These are phyloP conservation scores for Ormia ochracea DNA, from an alignment of 2,888 invertebrate species.

Conservation along the genomic window DNA sequence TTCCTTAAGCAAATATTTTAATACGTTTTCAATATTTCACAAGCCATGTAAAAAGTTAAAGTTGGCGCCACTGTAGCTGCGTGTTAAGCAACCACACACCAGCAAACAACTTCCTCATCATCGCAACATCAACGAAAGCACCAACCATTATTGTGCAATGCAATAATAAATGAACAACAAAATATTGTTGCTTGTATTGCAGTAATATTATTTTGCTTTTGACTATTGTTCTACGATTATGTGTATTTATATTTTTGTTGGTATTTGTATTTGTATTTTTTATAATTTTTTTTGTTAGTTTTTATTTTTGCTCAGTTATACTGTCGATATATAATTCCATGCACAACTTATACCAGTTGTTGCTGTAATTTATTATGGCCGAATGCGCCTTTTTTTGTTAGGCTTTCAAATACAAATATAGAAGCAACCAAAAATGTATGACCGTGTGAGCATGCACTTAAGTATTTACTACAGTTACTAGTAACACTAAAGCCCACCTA, in stretches of 20 bases:
- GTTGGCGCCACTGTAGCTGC: background rate
- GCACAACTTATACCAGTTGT: background rate
- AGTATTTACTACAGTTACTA: background rate
- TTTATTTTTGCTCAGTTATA: background rate
- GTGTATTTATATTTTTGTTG: slow-evolving; percentile 28
- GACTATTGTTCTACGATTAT: slow-evolving; percentile 3
- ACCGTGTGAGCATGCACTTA: background rate
- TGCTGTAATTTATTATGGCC: background rate
- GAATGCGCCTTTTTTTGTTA: slow-evolving; percentile 13
- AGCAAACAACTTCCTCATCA: slow-evolving; percentile 2
- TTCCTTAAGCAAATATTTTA: too few species aligned
- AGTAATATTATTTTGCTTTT: slow-evolving; percentile 32
- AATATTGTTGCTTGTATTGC: slow-evolving; percentile 9
- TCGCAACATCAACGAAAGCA: slow-evolving; percentile 5
- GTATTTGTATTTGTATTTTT: too few species aligned
- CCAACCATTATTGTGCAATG: background rate
- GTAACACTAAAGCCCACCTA: background rate
- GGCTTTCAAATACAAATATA: slow-evolving; percentile 9
- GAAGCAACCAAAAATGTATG: slow-evolving; percentile 11
- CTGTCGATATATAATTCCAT: slow-evolving; percentile 16
- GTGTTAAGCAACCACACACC: background rate
- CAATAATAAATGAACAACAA: background rate
- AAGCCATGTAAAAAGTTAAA: background rate
- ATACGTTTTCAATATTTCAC: too few species aligned
- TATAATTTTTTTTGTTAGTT: too few species aligned